A percentile compares a stretch with the other conserved stretches of the same genome.
phyloP scores from a whole-genome alignment of 2,797 vertebrate genomes.

The Rhinogobio ventralis region DNA sequence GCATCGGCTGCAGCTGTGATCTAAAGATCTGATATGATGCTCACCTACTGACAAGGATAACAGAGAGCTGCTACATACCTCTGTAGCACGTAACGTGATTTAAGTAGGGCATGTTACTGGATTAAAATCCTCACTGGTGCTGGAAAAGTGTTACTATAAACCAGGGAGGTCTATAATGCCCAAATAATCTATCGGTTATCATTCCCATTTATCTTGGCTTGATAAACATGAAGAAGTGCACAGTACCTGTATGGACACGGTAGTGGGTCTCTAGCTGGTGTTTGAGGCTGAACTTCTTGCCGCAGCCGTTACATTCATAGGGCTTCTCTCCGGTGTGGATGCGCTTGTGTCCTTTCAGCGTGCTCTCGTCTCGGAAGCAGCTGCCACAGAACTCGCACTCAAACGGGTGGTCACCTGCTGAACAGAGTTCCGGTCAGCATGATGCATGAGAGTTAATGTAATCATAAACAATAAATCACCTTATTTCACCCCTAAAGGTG shows the following conservation, averaged over 20 bases:
- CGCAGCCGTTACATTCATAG: slow-evolving; percentile 97
- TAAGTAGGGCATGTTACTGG: not conserved
- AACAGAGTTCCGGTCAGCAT: not conserved
- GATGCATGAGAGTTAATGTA: not conserved
- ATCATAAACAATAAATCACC: not conserved
- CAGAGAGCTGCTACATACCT: not conserved
- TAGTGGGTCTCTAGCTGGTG: slow-evolving; percentile 99
- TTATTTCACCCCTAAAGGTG: not conserved
- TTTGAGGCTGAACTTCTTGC: slow-evolving; percentile 99
- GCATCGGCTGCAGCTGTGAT: not conserved
- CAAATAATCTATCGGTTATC: not conserved
- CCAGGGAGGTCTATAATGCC: not conserved
- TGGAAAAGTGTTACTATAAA: not conserved
- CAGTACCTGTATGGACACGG: slow-evolving; percentile 93
- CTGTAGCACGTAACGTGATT: not conserved
- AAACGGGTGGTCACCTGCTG: slow-evolving; percentile 91
- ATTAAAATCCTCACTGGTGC: slow-evolving; percentile 4
- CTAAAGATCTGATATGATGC: slow-evolving; percentile 18
- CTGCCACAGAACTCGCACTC: slow-evolving; percentile 99
- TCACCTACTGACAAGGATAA: not conserved
- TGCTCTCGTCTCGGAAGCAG: slow-evolving; percentile 98
- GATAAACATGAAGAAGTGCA: not conserved
- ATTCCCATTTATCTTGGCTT: not conserved
- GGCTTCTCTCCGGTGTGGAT: slow-evolving; percentile 99
- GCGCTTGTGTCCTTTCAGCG: slow-evolving; percentile 96